A percentile compares a stretch with the other conserved stretches of the same genome.
phyloP scores from a whole-genome alignment of 2,888 invertebrate genomes.

The Lydus trimaculatus region DNA sequence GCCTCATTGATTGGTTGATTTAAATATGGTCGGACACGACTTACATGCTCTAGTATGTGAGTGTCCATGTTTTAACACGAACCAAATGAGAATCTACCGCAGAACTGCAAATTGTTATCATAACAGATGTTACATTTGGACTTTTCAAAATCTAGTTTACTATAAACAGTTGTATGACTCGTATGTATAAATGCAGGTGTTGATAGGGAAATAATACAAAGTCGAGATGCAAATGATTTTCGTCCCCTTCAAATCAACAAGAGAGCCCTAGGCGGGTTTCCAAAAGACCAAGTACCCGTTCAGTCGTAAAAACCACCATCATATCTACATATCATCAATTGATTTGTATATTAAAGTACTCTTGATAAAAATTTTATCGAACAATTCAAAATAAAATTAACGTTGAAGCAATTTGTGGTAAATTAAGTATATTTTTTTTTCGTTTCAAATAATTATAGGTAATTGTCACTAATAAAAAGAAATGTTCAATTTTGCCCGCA shows the following conservation, averaged over 20 bases:
- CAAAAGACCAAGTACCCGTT: constrained; percentile 28
- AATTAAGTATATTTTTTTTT: too few relatives aligned
- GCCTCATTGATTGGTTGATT: too few relatives aligned
- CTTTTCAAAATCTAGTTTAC: background rate
- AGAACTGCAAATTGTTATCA: background rate
- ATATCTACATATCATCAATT: constrained; percentile 23
- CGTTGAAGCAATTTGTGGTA: background rate
- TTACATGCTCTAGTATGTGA: too few relatives aligned
- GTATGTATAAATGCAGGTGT: constrained; percentile 37
- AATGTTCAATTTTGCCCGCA: too few relatives aligned
- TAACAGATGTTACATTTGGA: background rate
- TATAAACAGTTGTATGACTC: constrained; percentile 21
- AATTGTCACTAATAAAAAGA: too few relatives aligned
- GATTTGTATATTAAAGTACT: constrained; percentile 25
- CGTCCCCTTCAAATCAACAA: constrained; percentile 38
- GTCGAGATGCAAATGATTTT: constrained; percentile 40
- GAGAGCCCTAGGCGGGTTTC: constrained; percentile 38
- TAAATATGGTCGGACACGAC: too few relatives aligned
- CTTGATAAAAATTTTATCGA: constrained; percentile 8
- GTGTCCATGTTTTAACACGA: too few relatives aligned
- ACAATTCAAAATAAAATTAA: background rate
- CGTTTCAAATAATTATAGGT: too few relatives aligned
- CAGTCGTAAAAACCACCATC: constrained; percentile 34
- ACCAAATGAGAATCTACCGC: background rate
- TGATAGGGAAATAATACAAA: constrained; percentile 38